Conservation (phyloP, 2,888 invertebrate genomes). For the Himalopsyche kuldschensis region DNA sequence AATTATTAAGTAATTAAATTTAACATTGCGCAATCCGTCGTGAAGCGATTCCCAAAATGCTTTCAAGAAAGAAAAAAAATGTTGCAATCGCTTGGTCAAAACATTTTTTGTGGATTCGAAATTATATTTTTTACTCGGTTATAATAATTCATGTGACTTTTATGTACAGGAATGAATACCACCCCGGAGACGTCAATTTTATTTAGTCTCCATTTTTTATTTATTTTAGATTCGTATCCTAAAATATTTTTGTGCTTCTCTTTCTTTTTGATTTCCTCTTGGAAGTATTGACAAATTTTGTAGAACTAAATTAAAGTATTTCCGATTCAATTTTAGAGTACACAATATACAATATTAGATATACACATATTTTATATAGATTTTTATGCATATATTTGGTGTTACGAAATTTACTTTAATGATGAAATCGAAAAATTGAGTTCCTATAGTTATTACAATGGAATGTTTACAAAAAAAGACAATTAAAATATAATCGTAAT, state of each 20-base stretch:
- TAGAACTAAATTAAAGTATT: not conserved
- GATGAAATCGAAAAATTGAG: not conserved
- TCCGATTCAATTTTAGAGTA: not conserved
- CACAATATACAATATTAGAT: not conserved
- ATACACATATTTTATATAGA: not conserved
- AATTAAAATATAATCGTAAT: not conserved
- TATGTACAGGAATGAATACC: not conserved
- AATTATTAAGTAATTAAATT: constrained; percentile 22
- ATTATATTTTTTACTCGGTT: not conserved
- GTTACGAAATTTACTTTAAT: not conserved
- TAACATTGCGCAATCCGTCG: constrained; percentile 26
- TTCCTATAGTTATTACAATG: not conserved
- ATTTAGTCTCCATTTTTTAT: not conserved
- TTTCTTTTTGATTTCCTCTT: not conserved
- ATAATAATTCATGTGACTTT: not conserved
- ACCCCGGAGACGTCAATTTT: not conserved
- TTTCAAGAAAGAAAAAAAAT: not conserved
- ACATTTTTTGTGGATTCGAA: constrained; percentile 3
- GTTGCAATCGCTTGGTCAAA: not conserved
- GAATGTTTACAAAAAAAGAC: not conserved
- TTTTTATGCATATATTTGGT: not conserved
- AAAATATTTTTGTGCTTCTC: not conserved
- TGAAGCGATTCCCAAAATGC: not conserved
- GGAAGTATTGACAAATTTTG: not conserved
- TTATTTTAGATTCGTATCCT: not conserved